Evolutionary conservation across 2,888 invertebrate genomes (phyloP).

Genomic region (Cryptocheilus praepositus): DNA sequence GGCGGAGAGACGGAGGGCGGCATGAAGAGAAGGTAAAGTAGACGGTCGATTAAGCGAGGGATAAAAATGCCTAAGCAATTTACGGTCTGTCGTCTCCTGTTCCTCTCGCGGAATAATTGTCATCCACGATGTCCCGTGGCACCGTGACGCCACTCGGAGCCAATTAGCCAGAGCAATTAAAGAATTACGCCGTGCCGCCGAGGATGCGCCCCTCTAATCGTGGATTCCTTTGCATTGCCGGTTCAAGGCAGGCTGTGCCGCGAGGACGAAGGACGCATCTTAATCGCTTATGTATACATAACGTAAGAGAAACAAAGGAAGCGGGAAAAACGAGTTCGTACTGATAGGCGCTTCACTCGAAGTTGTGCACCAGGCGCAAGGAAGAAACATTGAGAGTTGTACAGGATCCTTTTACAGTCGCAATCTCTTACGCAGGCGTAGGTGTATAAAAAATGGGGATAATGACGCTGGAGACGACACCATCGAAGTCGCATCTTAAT

Average conservation of each 20-base stretch:
- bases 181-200: conserved; percentile 48
- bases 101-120: conserved; percentile 55
- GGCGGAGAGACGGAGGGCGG: conserved; percentile 24
- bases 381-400: too few species aligned
- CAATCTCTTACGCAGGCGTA: too few species aligned
- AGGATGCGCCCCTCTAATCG: conserved; percentile 33
- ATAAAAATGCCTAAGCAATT: conserved; percentile 51
- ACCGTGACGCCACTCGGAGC: conserved; percentile 71
- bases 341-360: neutral
- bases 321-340: too few species aligned
- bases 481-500: conserved; percentile 20
- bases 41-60: conserved; percentile 39
- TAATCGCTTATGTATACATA: neutral
- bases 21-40: conserved; percentile 24
- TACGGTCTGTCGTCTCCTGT: conserved; percentile 38
- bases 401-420: too few species aligned
- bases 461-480: too few species aligned
- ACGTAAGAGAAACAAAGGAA: neutral
- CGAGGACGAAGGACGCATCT: conserved; percentile 18
- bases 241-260: conserved; percentile 40
- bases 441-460: too few species aligned
- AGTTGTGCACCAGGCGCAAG: neutral
- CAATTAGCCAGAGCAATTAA: conserved; percentile 73
- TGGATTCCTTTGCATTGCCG: conserved; percentile 31
- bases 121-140: conserved; percentile 58